Evolutionary conservation across 2,888 invertebrate species (phyloP), one percentile per base, ranked within the genome.

Genomic region (Dione juno): DNA sequence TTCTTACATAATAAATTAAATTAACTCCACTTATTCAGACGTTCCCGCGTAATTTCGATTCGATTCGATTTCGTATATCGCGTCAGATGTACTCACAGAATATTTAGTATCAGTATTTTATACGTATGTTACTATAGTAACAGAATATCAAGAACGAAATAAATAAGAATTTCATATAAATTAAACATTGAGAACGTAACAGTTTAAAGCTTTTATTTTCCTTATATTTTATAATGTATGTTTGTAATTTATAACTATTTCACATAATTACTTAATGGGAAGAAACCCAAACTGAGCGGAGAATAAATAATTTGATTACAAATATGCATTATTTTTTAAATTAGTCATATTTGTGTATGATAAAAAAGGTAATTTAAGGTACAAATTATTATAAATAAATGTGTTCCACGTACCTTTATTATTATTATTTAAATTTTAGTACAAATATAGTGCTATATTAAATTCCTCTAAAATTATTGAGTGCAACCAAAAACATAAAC

Each of bases 401-500:
- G 5, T 28, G 28, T 28, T 28, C 28, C 28, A 28, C 2, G 28
- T n/a, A n/a, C n/a, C 28, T 28, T 2, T 3, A 28, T 2, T 5
- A 28, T 28, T 28, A 28, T 28, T 3, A 28, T 28, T 28, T 28
- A 2, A 28, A 28, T 28, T 28, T 28, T n/a, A n/a, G 10, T 16
- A 50, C 10, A 50, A 19, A 53, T 13, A 21, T 37, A 2, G 3
- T 13, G 7, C 21, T 8, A 52, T 52, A 65, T 35, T 40, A 65
- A 50, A 37, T 21, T 3, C 8, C 8, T 13, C 21, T 28, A 40
- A 41, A 41, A 37, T 41, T 14, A 37, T 58, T 21, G 19, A 35
- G n/a, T 37, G 57, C 37, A 41, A 63, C 16, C 35, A 59, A 67
- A 43, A 21, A 19, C 16, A 40, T 16, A 28, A 52, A 58, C 68